Conservation (phyloP, 2,797 vertebrate species). For the Intellagama lesueurii region DNA sequence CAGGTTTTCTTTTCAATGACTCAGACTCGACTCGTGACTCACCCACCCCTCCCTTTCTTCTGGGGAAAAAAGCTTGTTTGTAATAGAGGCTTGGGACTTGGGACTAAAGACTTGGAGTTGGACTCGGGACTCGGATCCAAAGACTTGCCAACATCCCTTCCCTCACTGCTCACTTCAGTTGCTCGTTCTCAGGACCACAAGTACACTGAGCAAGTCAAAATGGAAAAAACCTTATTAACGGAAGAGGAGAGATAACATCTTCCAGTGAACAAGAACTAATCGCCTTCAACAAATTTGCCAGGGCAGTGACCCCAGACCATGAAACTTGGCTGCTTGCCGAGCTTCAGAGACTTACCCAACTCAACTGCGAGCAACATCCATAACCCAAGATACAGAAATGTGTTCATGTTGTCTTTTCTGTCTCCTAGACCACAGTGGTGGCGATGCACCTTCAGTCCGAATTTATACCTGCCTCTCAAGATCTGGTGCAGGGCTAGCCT, state of each 20-base stretch:
- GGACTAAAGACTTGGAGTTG: too few relatives aligned
- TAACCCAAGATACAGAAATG: not conserved
- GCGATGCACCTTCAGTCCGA: not conserved
- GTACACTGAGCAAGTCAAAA: not conserved
- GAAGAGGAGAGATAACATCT: not conserved
- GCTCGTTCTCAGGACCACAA: not conserved
- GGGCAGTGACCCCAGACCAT: not conserved
- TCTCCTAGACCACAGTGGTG: too few relatives aligned
- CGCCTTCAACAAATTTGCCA: not conserved
- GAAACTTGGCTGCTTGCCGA: not conserved
- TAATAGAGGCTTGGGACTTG: too few relatives aligned
- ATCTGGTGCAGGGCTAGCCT: not conserved
- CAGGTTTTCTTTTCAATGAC: too few relatives aligned
- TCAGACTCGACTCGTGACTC: too few relatives aligned
- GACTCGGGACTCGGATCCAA: too few relatives aligned
- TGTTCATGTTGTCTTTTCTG: not conserved
- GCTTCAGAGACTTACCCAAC: slow-evolving; percentile 6
- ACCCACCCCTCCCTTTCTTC: too few relatives aligned
- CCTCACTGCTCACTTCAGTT: not conserved
- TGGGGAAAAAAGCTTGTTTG: too few relatives aligned
- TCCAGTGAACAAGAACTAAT: not conserved
- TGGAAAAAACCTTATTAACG: not conserved
- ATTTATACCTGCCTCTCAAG: slow-evolving; percentile 1
- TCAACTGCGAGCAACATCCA: not conserved
- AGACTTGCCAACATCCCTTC: too few relatives aligned